A percentile compares a stretch with the other conserved stretches of the same genome.
Conservation (phyloP, 2,797 vertebrate species). For the Coendou prehensilis region DNA sequence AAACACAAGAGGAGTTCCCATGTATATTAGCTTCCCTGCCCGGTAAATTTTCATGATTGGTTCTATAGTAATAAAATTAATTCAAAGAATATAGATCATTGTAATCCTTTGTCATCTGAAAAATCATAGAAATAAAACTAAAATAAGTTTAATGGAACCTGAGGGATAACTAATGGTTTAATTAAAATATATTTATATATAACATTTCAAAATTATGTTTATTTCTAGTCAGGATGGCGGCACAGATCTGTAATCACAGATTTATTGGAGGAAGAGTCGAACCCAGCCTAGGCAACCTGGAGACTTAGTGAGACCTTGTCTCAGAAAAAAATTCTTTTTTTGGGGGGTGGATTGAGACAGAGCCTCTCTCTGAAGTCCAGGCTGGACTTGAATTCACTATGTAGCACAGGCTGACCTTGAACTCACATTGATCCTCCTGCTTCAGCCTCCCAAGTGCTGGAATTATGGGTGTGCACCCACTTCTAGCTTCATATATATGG, state of each 20-base stretch:
- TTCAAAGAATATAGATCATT: not conserved
- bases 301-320: not conserved
- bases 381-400: not conserved
- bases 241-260: not conserved
- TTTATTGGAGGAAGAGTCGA: not conserved
- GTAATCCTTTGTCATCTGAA: conserved; percentile 10
- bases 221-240: not conserved
- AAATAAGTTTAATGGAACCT: conserved; percentile 10
- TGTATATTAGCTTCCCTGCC: not conserved
- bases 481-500: not conserved
- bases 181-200: not conserved
- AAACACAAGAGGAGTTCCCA: not conserved
- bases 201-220: conserved; percentile 37
- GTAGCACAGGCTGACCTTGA: not conserved
- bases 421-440: not conserved
- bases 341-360: not conserved
- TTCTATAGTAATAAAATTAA: conserved; percentile 16
- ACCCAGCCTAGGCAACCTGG: not conserved
- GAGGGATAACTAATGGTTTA: conserved; percentile 32
- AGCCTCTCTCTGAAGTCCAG: not conserved
- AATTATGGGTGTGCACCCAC: not conserved
- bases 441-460: not conserved
- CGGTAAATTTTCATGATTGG: not conserved
- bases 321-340: not conserved
- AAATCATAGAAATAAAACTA: conserved; percentile 33